Conservation (phyloP, 2,113 vertebrate species). For the Talpa occidentalis region DNA sequence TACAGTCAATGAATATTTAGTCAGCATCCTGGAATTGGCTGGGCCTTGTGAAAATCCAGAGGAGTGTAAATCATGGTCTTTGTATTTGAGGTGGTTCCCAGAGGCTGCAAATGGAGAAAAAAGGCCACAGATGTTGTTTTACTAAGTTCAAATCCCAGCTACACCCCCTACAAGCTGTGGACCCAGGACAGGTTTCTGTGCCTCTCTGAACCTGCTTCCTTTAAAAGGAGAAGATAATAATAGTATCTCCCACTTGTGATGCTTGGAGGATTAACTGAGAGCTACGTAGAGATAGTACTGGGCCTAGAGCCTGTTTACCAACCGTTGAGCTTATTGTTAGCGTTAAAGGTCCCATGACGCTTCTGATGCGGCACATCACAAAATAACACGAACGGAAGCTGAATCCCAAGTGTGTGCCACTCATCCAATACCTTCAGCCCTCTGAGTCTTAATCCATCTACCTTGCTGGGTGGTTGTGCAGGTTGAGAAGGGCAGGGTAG, state of each 20-base stretch:
- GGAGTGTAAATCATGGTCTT: neutral
- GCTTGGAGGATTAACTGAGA: neutral
- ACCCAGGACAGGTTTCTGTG: neutral
- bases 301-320: neutral
- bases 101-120: neutral
- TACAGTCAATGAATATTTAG: neutral
- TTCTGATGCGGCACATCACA: neutral
- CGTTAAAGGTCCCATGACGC: neutral
- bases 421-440: neutral
- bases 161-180: neutral
- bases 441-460: neutral
- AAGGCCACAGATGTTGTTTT: neutral
- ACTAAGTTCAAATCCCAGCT: slow-evolving; percentile 5
- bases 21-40: neutral
- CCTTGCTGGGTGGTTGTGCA: neutral
- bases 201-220: neutral
- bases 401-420: neutral
- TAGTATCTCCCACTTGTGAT: neutral
- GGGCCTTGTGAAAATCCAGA: neutral
- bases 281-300: neutral
- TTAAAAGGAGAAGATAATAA: neutral
- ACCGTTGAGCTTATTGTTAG: neutral
- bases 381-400: neutral
- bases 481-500: neutral
- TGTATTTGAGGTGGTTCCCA: neutral